These are phyloP conservation scores for Euura lappo DNA, from an alignment of 1,140 invertebrate species.

Conservation along the genomic window DNA sequence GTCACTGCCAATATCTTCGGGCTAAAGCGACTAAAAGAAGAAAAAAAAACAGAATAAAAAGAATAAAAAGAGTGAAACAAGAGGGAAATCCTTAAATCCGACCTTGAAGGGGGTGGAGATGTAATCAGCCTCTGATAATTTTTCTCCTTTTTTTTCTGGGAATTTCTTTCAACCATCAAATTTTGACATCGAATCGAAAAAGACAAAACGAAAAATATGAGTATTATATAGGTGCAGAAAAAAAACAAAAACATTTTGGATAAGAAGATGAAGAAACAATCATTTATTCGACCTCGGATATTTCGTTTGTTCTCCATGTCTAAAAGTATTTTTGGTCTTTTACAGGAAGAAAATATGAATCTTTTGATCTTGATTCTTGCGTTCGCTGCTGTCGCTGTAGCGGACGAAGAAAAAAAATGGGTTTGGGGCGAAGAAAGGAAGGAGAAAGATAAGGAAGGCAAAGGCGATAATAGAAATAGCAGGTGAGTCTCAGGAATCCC, in stretches of 20 bases:
- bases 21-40: too few relatives aligned
- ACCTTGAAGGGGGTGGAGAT: too few relatives aligned
- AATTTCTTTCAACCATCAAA: too few relatives aligned
- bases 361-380: constrained; percentile 1
- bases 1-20: too few relatives aligned
- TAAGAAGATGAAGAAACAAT: not conserved
- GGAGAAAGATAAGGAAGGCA: not conserved
- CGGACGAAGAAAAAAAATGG: constrained; percentile 46
- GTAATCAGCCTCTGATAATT: too few relatives aligned
- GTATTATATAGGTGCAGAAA: not conserved
- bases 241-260: not conserved
- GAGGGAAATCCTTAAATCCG: too few relatives aligned
- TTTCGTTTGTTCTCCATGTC: not conserved
- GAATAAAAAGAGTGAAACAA: too few relatives aligned
- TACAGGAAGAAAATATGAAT: not conserved
- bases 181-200: too few relatives aligned
- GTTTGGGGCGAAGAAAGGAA: constrained; percentile 46
- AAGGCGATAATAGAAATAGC: not conserved
- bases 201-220: not conserved
- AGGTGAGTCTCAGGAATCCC: constrained; percentile 22
- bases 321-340: not conserved
- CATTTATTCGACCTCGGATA: not conserved
- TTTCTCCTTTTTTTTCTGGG: too few relatives aligned
- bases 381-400: not conserved
- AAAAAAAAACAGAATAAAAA: too few relatives aligned